Base-by-base conservation (phyloP, 2,113 vertebrate genomes). In the Pedetes capensis region DNA sequence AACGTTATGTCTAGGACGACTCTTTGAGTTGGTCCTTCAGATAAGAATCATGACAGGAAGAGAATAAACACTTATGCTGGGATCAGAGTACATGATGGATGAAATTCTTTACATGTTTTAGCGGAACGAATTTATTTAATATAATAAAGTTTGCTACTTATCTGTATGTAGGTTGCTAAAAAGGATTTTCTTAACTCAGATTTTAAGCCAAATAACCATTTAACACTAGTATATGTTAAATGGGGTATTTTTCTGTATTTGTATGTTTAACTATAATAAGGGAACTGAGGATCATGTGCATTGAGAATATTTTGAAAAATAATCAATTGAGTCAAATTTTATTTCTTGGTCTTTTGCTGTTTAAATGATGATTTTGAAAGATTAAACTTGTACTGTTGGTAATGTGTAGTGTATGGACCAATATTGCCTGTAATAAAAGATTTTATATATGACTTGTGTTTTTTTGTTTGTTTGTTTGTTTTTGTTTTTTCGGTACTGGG, bases 391-490 rank as follows among this genome's bases (percentile, higher is more conserved):
- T 98, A 98, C 79, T 98, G 98, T 98, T 98, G 98, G 98, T 98
- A 98, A 98, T 94, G 98, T 98, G 98, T 98, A 98, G 97, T 97
- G 97, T 98, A 98, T 97, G 98, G 97, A 98, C 98, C 98, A 98
- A 98, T 98, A 98, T 97, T 98, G 98, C 98, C 98, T 98, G 98
- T 98, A 98, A 99, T 98, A 98, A 99, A 98, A 98, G 97, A 97
- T 97, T 98, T 98, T 98, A 97, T 98, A 98, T 96, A 97, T 71
- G 63, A 92, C 93, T 80, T 92, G 49, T 13, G 57, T 17, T 89
- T 97, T 98, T 97, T 96, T n/a, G n/a, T n/a, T n/a, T n/a, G n/a
- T n/a, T n/a, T n/a, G n/a, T n/a, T n/a, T n/a, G n/a, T n/a, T n/a
- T n/a, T n/a, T n/a, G n/a, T n/a, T n/a, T n/a, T n/a, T n/a, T n/a